Base-by-base conservation (phyloP, 2,113 vertebrate species). In the Corvus cornix region DNA sequence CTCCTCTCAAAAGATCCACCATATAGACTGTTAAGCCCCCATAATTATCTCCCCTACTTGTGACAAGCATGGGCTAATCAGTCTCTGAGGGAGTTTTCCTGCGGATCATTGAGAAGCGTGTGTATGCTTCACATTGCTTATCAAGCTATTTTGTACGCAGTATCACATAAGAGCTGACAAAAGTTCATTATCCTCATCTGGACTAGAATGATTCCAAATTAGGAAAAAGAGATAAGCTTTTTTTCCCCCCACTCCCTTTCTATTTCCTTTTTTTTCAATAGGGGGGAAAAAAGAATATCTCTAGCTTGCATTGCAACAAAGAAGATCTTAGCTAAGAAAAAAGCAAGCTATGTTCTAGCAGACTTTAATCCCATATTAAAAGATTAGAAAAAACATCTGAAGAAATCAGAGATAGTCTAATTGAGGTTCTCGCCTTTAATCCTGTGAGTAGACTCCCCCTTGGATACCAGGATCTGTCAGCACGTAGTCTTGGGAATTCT, bases 51-150 rank as follows among this genome's bases (percentile, higher is more conserved):
- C 97, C 96, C 97, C 97, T 98, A 98, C 98, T 98, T 98, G 98
- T 99, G 99, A 99, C 98, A 99, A 98, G 98, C 93, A 66, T 96
- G 97, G 97, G 94, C 98, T 99, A 99, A 99, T 99, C 99, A 99
- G 99, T 99, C 98, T 99, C 99, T 98, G 95, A 98, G 98, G 98
- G 98, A 99, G 97, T 98, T 98, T 98, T 97, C 97, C 98, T 98
- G 98, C 95, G 97, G 98, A 98, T 98, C 95, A 96, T 97, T 97
- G 97, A 96, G 96, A 97, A 98, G 93, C 84, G 49, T 96, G 90
- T 97, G 95, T 97, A 96, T 82, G 87, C 95, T 97, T 98, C 98
- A 95, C 96, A 96, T 97, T 97, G 97, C 97, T 98, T 98, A 98
- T 98, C 98, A 98, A 96, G 97, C 97, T 98, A 97, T 98, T 98